Percentiles rank a stretch among this genome's conserved stretches.
Evolutionary conservation across 2,113 vertebrate genomes (phyloP).

Genomic region (Cyanoliseus patagonus): DNA sequence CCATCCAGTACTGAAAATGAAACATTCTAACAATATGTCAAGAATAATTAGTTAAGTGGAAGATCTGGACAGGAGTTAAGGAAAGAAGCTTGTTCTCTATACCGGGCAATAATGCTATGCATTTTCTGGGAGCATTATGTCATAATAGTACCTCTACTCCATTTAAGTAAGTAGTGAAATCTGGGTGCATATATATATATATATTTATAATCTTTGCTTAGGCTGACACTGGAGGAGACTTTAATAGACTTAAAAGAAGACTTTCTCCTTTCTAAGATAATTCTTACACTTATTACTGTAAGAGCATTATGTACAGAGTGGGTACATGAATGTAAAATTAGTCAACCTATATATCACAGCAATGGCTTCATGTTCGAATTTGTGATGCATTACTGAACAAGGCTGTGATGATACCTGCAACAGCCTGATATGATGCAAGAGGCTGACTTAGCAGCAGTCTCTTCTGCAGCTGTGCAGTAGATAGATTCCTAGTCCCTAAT

Average conservation of each 20-base stretch:
- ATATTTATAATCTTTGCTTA: not conserved
- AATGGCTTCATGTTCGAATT: not conserved
- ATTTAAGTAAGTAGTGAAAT: not conserved
- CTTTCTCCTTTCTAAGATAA: not conserved
- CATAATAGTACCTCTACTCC: not conserved
- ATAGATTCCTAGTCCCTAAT: not conserved
- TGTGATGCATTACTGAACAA: not conserved
- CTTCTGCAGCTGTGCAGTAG: not conserved
- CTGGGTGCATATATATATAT: not conserved
- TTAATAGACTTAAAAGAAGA: not conserved
- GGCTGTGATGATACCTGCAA: not conserved
- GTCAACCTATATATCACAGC: fast-evolving
- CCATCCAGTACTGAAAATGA: not conserved
- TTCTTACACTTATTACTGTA: not conserved
- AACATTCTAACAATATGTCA: not conserved
- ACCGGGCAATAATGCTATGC: not conserved
- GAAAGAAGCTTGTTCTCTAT: not conserved
- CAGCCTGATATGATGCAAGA: not conserved
- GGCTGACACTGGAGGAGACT: not conserved
- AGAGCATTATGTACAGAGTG: not conserved
- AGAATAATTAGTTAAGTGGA: not conserved
- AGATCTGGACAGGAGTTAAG: not conserved
- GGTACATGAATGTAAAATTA: not conserved
- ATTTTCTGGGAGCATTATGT: not conserved
- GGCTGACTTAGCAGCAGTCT: not conserved